Percentiles rank a stretch among this genome's conserved stretches.
phyloP scores from a whole-genome alignment of 2,113 vertebrate species.

The Anser brachyrhynchus region DNA sequence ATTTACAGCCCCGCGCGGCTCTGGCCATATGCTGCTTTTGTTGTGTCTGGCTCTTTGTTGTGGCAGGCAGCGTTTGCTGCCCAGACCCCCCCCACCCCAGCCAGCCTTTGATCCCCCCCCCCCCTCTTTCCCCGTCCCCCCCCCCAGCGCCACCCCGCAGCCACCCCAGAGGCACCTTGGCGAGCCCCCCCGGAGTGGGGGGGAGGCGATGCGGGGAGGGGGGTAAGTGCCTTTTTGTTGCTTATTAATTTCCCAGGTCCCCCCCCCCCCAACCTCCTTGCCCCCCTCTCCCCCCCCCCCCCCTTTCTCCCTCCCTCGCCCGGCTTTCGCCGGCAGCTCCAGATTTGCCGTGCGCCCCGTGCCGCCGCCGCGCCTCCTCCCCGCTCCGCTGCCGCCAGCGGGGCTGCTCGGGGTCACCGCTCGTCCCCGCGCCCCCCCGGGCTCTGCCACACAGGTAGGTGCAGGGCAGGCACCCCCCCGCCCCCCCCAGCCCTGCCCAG shows the following conservation, averaged over 20 bases:
- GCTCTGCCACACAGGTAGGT: background rate
- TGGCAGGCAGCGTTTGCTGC: conserved; percentile 73
- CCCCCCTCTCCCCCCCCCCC: background rate
- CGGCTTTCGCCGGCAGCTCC: background rate
- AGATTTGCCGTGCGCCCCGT: background rate
- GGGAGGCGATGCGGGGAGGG: background rate
- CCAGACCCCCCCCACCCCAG: background rate
- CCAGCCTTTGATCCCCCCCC: background rate
- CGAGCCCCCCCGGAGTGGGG: background rate
- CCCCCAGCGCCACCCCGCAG: background rate
- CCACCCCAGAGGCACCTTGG: background rate
- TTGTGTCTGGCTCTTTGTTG: conserved; percentile 78
- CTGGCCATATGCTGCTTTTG: conserved; percentile 87
- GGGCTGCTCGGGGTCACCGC: background rate
- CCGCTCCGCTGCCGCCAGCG: background rate
- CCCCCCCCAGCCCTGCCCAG: background rate
- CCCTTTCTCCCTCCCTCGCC: background rate
- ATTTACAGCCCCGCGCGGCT: conserved; percentile 84
- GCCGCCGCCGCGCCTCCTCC: background rate
- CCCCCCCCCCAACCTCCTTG: too few relatives aligned
- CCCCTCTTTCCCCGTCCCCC: background rate
- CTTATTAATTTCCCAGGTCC: background rate
- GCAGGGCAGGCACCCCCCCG: background rate
- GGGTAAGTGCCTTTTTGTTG: background rate
- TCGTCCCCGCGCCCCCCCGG: background rate